phyloP scores from a whole-genome alignment of 2,888 invertebrate species.

The Tetranychus truncatus region DNA sequence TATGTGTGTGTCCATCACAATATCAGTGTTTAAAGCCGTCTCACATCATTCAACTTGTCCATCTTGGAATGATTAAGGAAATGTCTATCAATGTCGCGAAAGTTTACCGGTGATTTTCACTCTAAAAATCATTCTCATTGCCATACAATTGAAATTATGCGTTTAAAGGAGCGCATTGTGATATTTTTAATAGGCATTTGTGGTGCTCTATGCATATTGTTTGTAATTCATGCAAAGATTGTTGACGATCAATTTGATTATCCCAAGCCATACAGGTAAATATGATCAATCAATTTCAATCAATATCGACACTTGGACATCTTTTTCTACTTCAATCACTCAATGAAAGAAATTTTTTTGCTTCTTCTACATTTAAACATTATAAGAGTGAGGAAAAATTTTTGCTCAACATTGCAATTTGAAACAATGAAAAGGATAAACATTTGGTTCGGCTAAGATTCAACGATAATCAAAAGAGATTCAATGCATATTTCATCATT shows the following conservation, averaged over 20 bases:
- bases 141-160: conserved; percentile 15
- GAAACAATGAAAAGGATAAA: too few relatives aligned
- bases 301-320: neutral
- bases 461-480: too few relatives aligned
- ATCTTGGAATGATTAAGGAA: neutral
- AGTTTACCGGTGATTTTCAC: neutral
- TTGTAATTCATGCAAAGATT: conserved; percentile 17
- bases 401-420: too few relatives aligned
- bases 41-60: too few relatives aligned
- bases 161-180: conserved; percentile 20
- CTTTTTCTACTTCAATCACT: too few relatives aligned
- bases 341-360: too few relatives aligned
- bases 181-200: conserved; percentile 19
- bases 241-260: conserved; percentile 3
- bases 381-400: too few relatives aligned
- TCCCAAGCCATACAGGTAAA: conserved; percentile 12
- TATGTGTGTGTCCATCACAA: neutral
- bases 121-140: neutral
- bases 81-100: neutral
- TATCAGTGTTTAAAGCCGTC: neutral
- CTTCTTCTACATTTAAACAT: too few relatives aligned
- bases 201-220: conserved; percentile 17
- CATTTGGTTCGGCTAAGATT: too few relatives aligned
- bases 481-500: neutral
- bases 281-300: neutral